Evolutionary conservation across 2,797 vertebrate genomes (phyloP).

Genomic region (Eleutherodactylus coqui): DNA sequence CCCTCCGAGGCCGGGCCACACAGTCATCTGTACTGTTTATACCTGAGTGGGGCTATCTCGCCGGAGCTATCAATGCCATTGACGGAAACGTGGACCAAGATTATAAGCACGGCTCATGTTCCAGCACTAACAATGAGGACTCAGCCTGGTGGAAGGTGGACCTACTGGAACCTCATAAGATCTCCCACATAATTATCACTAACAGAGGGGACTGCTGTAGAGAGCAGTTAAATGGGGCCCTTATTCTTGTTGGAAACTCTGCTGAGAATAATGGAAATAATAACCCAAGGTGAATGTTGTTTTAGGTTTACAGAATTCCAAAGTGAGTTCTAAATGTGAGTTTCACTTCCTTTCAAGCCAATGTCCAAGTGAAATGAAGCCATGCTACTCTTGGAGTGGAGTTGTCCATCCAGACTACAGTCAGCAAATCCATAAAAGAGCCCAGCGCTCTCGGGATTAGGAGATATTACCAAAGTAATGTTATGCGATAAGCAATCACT

Average conservation of each 20-base stretch:
- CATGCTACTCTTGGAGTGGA: too few relatives aligned
- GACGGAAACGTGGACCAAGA: slow-evolving; percentile 15
- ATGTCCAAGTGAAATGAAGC: too few relatives aligned
- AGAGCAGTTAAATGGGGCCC: background rate
- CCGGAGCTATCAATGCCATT: slow-evolving; percentile 21
- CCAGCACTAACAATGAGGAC: background rate
- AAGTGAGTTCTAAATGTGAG: background rate
- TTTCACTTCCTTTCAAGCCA: too few relatives aligned
- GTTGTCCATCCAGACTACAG: too few relatives aligned
- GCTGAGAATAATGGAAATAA: background rate
- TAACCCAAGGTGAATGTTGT: slow-evolving; percentile 16
- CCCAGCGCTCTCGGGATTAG: too few relatives aligned
- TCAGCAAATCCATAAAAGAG: too few relatives aligned
- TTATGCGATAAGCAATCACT: too few relatives aligned
- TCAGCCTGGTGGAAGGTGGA: slow-evolving; percentile 44
- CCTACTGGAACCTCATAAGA: background rate
- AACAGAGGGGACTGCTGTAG: slow-evolving; percentile 49
- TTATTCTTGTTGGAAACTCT: background rate
- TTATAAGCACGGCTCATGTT: background rate
- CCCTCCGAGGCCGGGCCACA: too few relatives aligned
- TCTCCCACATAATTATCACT: slow-evolving; percentile 1
- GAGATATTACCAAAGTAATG: too few relatives aligned
- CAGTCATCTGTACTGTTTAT: too few relatives aligned
- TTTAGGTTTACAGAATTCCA: too few relatives aligned
- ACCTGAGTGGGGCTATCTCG: too few relatives aligned